phyloP scores from a whole-genome alignment of 2,888 invertebrate species.

The Lathronympha strigana region DNA sequence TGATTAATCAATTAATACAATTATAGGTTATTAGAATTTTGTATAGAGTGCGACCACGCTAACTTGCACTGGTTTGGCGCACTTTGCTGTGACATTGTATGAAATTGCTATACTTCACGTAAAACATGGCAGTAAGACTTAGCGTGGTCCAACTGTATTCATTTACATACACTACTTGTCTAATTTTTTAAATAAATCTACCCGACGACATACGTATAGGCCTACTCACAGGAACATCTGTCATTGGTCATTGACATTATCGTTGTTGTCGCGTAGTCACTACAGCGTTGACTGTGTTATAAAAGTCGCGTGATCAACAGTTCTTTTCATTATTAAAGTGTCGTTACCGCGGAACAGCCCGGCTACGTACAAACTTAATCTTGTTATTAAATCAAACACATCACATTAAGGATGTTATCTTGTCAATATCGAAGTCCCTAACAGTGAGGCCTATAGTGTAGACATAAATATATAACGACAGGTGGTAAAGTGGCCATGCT shows the following conservation, averaged over 20 bases:
- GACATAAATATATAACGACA: constrained; percentile 85
- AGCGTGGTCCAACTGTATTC: too few species aligned
- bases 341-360: constrained; percentile 66
- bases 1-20: too few species aligned
- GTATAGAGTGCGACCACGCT: too few species aligned
- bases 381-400: constrained; percentile 85
- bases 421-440: constrained; percentile 84
- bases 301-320: constrained; percentile 32
- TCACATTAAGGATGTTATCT: constrained; percentile 85
- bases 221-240: not conserved
- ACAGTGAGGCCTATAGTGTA: constrained; percentile 84
- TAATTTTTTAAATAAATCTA: too few species aligned
- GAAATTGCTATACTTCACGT: too few species aligned
- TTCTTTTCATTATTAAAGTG: constrained; percentile 47
- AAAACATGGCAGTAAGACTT: too few species aligned
- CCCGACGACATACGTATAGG: not conserved
- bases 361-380: constrained; percentile 77
- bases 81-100: too few species aligned
- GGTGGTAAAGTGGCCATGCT: constrained; percentile 84
- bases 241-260: not conserved
- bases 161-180: too few species aligned
- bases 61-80: too few species aligned
- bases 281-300: constrained; percentile 8
- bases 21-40: too few species aligned
- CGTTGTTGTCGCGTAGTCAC: not conserved